Evolutionary conservation across 2,113 vertebrate species (phyloP).

Genomic region (Channa maculata): DNA sequence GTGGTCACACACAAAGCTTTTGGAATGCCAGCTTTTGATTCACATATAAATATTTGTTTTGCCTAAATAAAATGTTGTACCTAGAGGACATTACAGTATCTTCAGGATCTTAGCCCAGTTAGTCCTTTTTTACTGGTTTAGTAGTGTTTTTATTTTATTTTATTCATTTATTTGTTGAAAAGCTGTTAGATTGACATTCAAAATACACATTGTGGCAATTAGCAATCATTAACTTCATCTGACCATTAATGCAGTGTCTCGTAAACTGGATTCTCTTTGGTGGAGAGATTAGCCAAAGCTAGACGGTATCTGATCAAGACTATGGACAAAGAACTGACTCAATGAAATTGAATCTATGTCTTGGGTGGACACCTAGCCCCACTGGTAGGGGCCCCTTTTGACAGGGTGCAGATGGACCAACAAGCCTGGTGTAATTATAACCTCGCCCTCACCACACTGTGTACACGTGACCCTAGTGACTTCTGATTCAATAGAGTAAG

Average conservation of each 20-base stretch:
- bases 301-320: background rate
- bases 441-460: slow-evolving; percentile 50
- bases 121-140: background rate
- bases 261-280: background rate
- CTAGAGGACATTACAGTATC: too few species aligned
- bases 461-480: slow-evolving; percentile 40
- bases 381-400: slow-evolving; percentile 38
- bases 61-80: too few species aligned
- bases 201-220: background rate
- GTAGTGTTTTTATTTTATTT: background rate
- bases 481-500: slow-evolving; percentile 61
- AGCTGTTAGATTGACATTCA: too few species aligned
- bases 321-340: slow-evolving; percentile 63
- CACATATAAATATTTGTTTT: too few species aligned
- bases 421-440: slow-evolving; percentile 73
- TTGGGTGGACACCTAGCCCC: background rate
- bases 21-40: too few species aligned
- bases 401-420: slow-evolving; percentile 49
- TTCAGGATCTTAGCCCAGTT: too few species aligned
- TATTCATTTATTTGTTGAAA: too few species aligned
- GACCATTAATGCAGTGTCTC: background rate
- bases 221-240: background rate
- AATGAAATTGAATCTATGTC: slow-evolving; percentile 72
- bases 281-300: slow-evolving; percentile 15
- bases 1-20: too few species aligned